phyloP scores from a whole-genome alignment of 2,113 vertebrate species.

The Chitala chitala region DNA sequence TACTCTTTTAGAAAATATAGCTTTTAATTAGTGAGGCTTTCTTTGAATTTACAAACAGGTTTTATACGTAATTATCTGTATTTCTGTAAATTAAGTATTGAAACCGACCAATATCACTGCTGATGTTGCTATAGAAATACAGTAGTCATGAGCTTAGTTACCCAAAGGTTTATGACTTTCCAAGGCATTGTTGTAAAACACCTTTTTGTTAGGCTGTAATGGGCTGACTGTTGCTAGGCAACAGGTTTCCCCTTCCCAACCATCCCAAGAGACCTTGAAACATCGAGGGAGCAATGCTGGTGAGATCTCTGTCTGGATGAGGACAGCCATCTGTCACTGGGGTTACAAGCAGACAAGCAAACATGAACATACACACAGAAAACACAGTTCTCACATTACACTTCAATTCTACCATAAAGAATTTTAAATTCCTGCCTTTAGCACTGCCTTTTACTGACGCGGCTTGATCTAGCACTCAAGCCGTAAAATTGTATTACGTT shows the following conservation, averaged over 20 bases:
- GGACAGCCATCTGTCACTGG: slow-evolving; percentile 50
- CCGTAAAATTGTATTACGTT: too few relatives aligned
- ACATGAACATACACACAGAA: slow-evolving; percentile 9
- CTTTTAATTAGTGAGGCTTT: too few relatives aligned
- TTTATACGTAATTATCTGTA: background rate
- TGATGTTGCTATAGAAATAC: slow-evolving; percentile 7
- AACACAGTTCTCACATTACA: background rate
- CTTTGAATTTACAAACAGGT: background rate
- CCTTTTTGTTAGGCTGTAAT: slow-evolving; percentile 39
- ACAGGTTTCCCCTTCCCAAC: slow-evolving; percentile 48
- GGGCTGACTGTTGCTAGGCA: slow-evolving; percentile 66
- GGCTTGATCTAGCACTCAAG: too few relatives aligned
- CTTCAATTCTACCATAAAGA: background rate
- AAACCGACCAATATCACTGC: background rate
- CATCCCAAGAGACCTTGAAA: slow-evolving; percentile 52
- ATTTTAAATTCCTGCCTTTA: background rate
- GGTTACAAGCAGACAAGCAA: slow-evolving; percentile 32
- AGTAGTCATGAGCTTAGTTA: slow-evolving; percentile 9
- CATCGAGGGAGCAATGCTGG: slow-evolving; percentile 57
- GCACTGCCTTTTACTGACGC: too few relatives aligned
- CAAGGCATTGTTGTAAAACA: slow-evolving; percentile 33
- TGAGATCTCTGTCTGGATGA: slow-evolving; percentile 43
- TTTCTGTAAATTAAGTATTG: background rate
- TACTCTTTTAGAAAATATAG: too few relatives aligned
- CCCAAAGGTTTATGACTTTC: slow-evolving; percentile 29